Evolutionary conservation across 2,113 vertebrate genomes (phyloP).

Genomic region (Lipotes vexillifer): DNA sequence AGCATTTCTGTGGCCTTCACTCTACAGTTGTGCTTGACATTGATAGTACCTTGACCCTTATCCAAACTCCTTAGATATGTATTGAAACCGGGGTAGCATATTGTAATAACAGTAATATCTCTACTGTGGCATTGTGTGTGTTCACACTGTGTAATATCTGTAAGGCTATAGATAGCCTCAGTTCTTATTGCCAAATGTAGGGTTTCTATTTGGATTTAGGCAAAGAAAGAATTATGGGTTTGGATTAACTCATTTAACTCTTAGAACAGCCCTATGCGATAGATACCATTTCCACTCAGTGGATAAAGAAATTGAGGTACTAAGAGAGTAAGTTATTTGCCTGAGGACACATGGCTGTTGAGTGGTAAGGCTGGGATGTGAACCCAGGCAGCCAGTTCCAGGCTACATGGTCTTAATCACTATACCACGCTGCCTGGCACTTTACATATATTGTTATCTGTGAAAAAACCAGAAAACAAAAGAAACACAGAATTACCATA

Average conservation of each 20-base stretch:
- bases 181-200: rapidly evolving
- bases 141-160: too few species aligned
- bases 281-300: background rate
- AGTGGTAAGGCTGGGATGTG: rapidly evolving
- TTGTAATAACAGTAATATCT: too few species aligned
- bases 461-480: too few species aligned
- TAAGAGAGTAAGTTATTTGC: background rate
- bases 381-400: background rate
- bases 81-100: background rate
- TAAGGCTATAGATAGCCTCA: background rate
- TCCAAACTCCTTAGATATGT: background rate
- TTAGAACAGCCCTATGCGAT: background rate
- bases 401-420: background rate
- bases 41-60: background rate
- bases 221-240: background rate
- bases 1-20: rapidly evolving
- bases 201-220: background rate
- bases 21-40: rapidly evolving
- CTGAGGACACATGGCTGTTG: background rate
- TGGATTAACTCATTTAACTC: too few species aligned
- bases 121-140: background rate
- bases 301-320: background rate
- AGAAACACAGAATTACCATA: too few species aligned
- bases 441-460: background rate
- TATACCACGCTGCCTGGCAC: rapidly evolving